phyloP scores from a whole-genome alignment of 2,888 invertebrate genomes.

The Furcula furcula region DNA sequence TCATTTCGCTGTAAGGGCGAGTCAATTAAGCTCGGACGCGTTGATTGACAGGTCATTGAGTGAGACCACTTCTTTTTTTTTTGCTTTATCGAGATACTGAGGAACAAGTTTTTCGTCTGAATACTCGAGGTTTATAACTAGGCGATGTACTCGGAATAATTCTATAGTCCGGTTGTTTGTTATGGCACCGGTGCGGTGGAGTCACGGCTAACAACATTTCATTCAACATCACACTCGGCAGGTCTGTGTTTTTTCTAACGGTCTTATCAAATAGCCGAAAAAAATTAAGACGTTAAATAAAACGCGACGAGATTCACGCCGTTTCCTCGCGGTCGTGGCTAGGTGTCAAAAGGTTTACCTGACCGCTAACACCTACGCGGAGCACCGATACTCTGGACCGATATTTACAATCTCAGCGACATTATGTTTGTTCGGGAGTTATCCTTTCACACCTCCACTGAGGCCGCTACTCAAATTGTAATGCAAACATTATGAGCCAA shows the following conservation, averaged over 20 bases:
- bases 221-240: slow-evolving; percentile 46
- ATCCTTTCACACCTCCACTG: slow-evolving; percentile 72
- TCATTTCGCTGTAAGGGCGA: slow-evolving; percentile 35
- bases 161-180: slow-evolving; percentile 12
- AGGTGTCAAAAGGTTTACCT: slow-evolving; percentile 82
- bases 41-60: slow-evolving; percentile 51
- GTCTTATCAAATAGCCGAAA: slow-evolving; percentile 61
- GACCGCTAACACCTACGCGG: slow-evolving; percentile 69
- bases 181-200: slow-evolving; percentile 14
- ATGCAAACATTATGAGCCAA: slow-evolving; percentile 55
- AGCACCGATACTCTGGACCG: slow-evolving; percentile 45
- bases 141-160: slow-evolving; percentile 20
- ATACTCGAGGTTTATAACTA: slow-evolving; percentile 15
- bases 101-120: slow-evolving; percentile 22
- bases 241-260: slow-evolving; percentile 37
- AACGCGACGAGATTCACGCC: slow-evolving; percentile 73
- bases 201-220: slow-evolving; percentile 33
- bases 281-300: slow-evolving; percentile 62
- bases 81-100: slow-evolving; percentile 12
- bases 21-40: slow-evolving; percentile 32
- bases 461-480: slow-evolving; percentile 70
- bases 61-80: slow-evolving; percentile 26
- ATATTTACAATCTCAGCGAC: slow-evolving; percentile 66
- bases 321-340: slow-evolving; percentile 51
- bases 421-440: slow-evolving; percentile 72